Evolutionary conservation across 2,888 invertebrate genomes (phyloP), one percentile per base, ranked within the genome.

Genomic region (Augochlorella aurata): DNA sequence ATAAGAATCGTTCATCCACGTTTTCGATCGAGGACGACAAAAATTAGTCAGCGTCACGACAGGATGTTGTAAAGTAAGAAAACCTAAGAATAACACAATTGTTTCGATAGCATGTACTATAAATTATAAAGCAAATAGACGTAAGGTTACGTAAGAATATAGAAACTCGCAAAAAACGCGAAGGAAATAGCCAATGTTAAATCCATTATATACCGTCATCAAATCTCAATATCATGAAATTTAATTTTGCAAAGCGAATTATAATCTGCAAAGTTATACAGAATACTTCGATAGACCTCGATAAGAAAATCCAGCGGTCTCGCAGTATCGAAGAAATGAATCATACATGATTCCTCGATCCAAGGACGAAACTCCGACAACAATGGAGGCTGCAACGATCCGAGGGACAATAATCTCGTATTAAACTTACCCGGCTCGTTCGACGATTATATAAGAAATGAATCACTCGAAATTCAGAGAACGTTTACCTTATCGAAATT

Each of bases 341-440:
- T 85, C 83, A 75, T 49, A 50, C 49, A 8, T 38, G 66, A 65
- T 54, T 74, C 44, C 49, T 72, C 45, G 50, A 16, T 80, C 73
- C 75, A 84, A 84, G 86, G 78, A 78, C 79, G 77, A 74, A 68
- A 38, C 65, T 66, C 45, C 65, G 66, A 63, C 63, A 80, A 84
- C 54, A 58, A 86, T 63, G 72, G 66, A 54, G 66, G 52, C 70
- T 79, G 69, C 52, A 83, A 72, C 65, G 49, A 83, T 82, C 70
- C 69, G 58, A 76, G 82, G 82, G 75, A 76, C 82, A 78, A 83
- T 66, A 78, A 77, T 83, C 81, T 83, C 58, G 29, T 68, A 54
- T n/a, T 24, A 50, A 49, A 54, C 68, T 47, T 47, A 29, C 49
- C n/a, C 18, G 44, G 21, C 70, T 80, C 45, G 71, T 82, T 72